These are phyloP conservation scores for Scartelaos histophorus DNA, from an alignment of 2,113 vertebrate species.

Conservation along the genomic window DNA sequence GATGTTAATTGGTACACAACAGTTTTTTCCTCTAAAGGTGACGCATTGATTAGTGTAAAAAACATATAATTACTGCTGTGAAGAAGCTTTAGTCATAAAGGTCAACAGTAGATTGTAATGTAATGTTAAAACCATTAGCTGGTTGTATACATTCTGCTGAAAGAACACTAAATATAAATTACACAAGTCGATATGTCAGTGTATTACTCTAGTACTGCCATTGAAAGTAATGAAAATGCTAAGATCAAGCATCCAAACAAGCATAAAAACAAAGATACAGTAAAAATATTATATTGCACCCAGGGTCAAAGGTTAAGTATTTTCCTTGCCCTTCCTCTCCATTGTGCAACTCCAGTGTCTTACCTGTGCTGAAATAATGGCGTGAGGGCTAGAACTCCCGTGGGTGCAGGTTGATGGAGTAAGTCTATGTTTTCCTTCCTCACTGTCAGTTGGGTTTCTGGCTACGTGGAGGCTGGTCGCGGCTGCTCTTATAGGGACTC, in stretches of 20 bases:
- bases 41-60: neutral
- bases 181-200: neutral
- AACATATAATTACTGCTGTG: neutral
- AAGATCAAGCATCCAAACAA: neutral
- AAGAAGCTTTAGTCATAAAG: neutral
- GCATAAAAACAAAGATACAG: too few species aligned
- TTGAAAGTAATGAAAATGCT: neutral
- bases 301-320: constrained; percentile 56
- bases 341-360: neutral
- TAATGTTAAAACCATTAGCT: constrained; percentile 1
- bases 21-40: neutral
- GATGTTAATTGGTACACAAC: neutral
- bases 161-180: neutral
- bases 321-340: neutral
- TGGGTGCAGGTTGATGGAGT: constrained; percentile 33
- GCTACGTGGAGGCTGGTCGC: constrained; percentile 65
- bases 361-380: constrained; percentile 55
- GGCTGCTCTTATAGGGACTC: constrained; percentile 75
- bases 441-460: constrained; percentile 57
- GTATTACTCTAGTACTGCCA: neutral
- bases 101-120: neutral
- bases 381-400: constrained; percentile 31
- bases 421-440: constrained; percentile 59
- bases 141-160: neutral
- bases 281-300: constrained; percentile 4